Evolutionary conservation across 2,113 vertebrate species (phyloP).

Genomic region (Lepus europaeus): DNA sequence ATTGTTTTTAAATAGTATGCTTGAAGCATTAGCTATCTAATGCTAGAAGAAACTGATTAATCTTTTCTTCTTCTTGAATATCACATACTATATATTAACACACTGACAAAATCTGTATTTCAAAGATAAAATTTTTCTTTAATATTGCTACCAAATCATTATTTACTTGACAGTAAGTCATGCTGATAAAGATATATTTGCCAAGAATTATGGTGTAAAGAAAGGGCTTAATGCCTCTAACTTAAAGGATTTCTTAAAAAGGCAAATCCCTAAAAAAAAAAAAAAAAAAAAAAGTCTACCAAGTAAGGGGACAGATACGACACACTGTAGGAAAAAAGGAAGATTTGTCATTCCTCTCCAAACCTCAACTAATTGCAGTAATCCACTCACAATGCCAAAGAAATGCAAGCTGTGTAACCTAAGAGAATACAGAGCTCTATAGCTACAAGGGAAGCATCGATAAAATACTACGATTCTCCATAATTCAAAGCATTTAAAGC

Average conservation of each 20-base stretch:
- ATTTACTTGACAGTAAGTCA: not conserved
- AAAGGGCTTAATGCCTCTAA: not conserved
- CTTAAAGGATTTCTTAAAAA: not conserved
- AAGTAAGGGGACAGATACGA: not conserved
- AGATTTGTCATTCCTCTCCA: not conserved
- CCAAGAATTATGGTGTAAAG: not conserved
- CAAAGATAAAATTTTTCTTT: conserved; percentile 55
- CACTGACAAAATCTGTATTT: conserved; percentile 56
- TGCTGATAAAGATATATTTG: conserved; percentile 38
- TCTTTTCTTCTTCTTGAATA: not conserved
- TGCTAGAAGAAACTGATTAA: conserved; percentile 46
- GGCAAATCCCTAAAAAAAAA: not conserved
- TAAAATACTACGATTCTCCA: not conserved
- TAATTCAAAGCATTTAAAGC: conserved; percentile 61
- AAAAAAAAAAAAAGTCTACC: not conserved
- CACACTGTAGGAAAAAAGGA: not conserved
- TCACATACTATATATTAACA: conserved; percentile 31
- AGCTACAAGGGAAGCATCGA: conserved; percentile 31
- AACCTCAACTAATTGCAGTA: conserved; percentile 58
- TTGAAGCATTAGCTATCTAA: conserved; percentile 34
- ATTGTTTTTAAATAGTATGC: conserved; percentile 24
- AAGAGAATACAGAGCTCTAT: not conserved
- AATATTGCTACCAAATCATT: not conserved
- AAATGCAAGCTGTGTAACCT: conserved; percentile 25
- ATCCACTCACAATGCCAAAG: not conserved